phyloP scores from a whole-genome alignment of 2,113 vertebrate genomes.

The Scalopus aquaticus region DNA sequence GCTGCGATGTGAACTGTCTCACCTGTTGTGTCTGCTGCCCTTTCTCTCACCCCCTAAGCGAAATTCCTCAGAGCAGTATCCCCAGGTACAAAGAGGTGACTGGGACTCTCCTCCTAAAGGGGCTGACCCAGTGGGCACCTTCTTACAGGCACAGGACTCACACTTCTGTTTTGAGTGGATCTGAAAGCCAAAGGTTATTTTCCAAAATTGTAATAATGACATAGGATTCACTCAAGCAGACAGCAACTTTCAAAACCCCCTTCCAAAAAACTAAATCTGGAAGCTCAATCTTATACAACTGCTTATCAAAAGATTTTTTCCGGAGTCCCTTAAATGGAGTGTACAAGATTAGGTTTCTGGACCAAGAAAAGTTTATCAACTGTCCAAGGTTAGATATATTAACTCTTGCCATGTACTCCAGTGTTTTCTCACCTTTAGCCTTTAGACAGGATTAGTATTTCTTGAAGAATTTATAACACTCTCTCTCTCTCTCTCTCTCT shows the following conservation, averaged over 20 bases:
- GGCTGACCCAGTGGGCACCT: background rate
- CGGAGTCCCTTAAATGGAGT: background rate
- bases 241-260: constrained; percentile 16
- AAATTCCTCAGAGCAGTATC: background rate
- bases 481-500: too few species aligned
- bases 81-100: background rate
- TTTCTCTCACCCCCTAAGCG: background rate
- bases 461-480: too few species aligned
- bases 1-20: background rate
- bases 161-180: background rate
- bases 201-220: background rate
- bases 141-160: background rate
- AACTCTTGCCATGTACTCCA: background rate
- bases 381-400: constrained; percentile 16
- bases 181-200: background rate
- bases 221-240: constrained; percentile 2
- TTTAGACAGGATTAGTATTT: too few species aligned
- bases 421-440: background rate
- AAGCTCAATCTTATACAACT: constrained; percentile 14
- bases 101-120: background rate
- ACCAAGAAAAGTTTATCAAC: background rate
- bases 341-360: constrained; percentile 13
- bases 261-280: background rate
- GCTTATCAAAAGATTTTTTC: constrained; percentile 25
- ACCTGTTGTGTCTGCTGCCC: background rate